phyloP scores from a whole-genome alignment of 2,797 vertebrate species.

The Paedocypris micromegethes region DNA sequence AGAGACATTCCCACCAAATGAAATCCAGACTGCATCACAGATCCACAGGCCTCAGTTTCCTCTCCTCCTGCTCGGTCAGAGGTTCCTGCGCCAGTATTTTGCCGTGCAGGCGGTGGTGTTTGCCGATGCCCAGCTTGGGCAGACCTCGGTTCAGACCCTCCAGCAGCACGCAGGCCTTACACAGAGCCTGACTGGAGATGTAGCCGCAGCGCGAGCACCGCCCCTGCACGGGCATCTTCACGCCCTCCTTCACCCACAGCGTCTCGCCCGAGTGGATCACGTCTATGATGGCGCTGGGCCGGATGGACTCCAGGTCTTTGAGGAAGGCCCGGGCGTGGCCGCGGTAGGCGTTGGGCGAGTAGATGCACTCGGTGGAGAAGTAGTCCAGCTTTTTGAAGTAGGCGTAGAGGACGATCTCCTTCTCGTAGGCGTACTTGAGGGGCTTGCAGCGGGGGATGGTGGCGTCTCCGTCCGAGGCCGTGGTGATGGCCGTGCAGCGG shows the following conservation, averaged over 20 bases:
- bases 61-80: conserved; percentile 61
- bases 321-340: conserved; percentile 78
- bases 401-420: conserved; percentile 89
- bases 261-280: conserved; percentile 85
- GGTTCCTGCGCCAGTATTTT: conserved; percentile 71
- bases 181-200: conserved; percentile 81
- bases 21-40: conserved; percentile 56
- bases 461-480: conserved; percentile 70
- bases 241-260: conserved; percentile 72
- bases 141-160: conserved; percentile 82
- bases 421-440: conserved; percentile 85
- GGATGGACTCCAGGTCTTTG: conserved; percentile 74
- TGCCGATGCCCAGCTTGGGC: conserved; percentile 80
- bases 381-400: conserved; percentile 87
- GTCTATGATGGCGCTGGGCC: conserved; percentile 79
- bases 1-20: not conserved
- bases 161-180: conserved; percentile 83
- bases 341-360: conserved; percentile 87
- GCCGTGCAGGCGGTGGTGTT: conserved; percentile 73
- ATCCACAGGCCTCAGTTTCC: conserved; percentile 64
- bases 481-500: conserved; percentile 75
- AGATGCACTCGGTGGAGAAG: conserved; percentile 87
- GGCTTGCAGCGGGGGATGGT: conserved; percentile 83
- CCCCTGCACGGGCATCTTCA: conserved; percentile 74
- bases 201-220: conserved; percentile 79